Percentiles rank a stretch among this genome's conserved stretches.
Evolutionary conservation across 2,888 invertebrate species (phyloP).

Genomic region (Pristionchus entomophagus): DNA sequence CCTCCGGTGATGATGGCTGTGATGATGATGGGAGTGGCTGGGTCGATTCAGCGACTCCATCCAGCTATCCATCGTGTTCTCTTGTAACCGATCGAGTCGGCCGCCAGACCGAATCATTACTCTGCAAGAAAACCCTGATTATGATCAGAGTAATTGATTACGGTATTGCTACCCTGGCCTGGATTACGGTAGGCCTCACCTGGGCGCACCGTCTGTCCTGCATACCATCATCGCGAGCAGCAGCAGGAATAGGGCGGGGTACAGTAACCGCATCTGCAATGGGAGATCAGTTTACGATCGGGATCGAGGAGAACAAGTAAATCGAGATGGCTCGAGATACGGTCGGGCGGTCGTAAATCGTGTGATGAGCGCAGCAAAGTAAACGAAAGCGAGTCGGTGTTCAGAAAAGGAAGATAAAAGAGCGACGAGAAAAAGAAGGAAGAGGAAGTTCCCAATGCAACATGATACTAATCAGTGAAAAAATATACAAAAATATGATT

Average conservation of each 20-base stretch:
- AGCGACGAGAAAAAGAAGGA: background rate
- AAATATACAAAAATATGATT: background rate
- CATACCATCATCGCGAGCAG: background rate
- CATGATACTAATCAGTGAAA: background rate
- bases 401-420: background rate
- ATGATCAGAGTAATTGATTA: background rate
- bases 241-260: background rate
- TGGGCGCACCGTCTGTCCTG: slow-evolving; percentile 12
- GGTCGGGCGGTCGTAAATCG: slow-evolving; percentile 23
- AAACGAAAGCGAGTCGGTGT: background rate
- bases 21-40: slow-evolving; percentile 44
- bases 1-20: slow-evolving; percentile 44
- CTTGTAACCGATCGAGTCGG: slow-evolving; percentile 60
- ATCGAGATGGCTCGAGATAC: slow-evolving; percentile 2
- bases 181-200: slow-evolving; percentile 21
- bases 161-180: background rate
- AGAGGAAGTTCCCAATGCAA: too few species aligned
- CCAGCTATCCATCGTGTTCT: slow-evolving; percentile 61
- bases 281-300: slow-evolving; percentile 35
- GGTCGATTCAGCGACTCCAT: slow-evolving; percentile 55
- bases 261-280: slow-evolving; percentile 41
- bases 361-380: background rate
- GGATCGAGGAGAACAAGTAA: slow-evolving; percentile 20
- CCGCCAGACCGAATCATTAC: slow-evolving; percentile 61
- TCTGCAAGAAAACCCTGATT: slow-evolving; percentile 50